Base-by-base conservation (phyloP, 1,140 invertebrate genomes). In the Dinoponera quadriceps region DNA sequence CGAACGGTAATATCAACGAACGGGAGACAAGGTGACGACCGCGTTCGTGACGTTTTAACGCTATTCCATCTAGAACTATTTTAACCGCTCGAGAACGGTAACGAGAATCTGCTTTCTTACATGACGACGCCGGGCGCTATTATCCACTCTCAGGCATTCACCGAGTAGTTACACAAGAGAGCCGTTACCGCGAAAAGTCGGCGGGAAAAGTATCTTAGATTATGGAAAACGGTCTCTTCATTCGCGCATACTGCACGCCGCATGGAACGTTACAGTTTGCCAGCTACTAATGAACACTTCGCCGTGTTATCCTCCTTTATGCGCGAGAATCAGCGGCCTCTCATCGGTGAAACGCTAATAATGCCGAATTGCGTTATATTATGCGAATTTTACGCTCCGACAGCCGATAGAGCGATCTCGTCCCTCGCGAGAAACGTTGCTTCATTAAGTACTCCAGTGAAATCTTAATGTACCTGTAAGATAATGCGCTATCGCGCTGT, bases 131-230 rank as follows among this genome's bases (percentile, higher is more conserved):
- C 16, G n/a, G n/a, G n/a, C n/a, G 38, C 25, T 71, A 69, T 80
- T 80, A 71, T 69, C 22, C 25, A 54, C 60, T 65, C 27, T 65
- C 27, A 55, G 33, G n/a, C 9, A 57, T 80, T 71, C 65, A 57
- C 51, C 51, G 20, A 27, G 33, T 78, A 69, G 33, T 71, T 80
- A 55, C 75, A 27, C 51, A 57, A 71, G 49, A 69, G 51, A 80
- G 22, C 71, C 54, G 25, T 68, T 68, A 48, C 22, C 25, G 48
- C 25, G 66, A 25, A 69, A 51, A 69, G 48, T 29, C 48, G 48
- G 13, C 22, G 33, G 9, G 25, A 55, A 71, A 80, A 80, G 65
- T 57, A 22, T 69, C 75, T 57, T 78, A 29, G 29, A 13, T 62
- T 44, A 55, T 54, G 33, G 33, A 78, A 78, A 78, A 78, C 25